A percentile compares a stretch with the other conserved stretches of the same genome.
Evolutionary conservation across 2,797 vertebrate genomes (phyloP).

Genomic region (Clangula hyemalis): DNA sequence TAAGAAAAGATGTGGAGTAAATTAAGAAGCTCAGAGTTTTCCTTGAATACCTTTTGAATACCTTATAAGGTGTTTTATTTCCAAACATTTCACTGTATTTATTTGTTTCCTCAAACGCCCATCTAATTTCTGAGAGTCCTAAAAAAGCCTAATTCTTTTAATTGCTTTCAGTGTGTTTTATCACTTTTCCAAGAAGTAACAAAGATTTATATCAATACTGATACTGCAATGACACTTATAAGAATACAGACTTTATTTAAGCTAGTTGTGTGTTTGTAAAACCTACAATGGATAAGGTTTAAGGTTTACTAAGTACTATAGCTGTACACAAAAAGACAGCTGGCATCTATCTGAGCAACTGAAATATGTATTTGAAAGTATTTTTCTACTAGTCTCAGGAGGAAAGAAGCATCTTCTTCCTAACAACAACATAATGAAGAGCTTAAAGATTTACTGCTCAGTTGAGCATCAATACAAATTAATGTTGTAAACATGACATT

Average conservation of each 20-base stretch:
- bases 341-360: neutral
- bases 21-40: neutral
- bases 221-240: neutral
- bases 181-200: neutral
- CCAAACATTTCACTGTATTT: neutral
- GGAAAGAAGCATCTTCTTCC: neutral
- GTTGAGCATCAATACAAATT: conserved; percentile 7
- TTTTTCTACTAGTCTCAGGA: neutral
- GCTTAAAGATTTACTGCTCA: neutral
- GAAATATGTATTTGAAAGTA: neutral
- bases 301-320: neutral
- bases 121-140: neutral
- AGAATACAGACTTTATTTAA: neutral
- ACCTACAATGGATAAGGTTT: neutral
- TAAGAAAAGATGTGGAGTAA: neutral
- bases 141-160: neutral
- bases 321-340: neutral
- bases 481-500: neutral
- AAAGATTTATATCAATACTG: neutral
- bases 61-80: neutral
- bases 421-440: neutral
- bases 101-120: neutral
- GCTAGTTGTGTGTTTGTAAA: neutral
- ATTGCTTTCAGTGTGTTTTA: neutral
- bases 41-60: neutral